These are phyloP conservation scores for Heliconius hermathena DNA, from an alignment of 1,140 invertebrate genomes.

Conservation along the genomic window DNA sequence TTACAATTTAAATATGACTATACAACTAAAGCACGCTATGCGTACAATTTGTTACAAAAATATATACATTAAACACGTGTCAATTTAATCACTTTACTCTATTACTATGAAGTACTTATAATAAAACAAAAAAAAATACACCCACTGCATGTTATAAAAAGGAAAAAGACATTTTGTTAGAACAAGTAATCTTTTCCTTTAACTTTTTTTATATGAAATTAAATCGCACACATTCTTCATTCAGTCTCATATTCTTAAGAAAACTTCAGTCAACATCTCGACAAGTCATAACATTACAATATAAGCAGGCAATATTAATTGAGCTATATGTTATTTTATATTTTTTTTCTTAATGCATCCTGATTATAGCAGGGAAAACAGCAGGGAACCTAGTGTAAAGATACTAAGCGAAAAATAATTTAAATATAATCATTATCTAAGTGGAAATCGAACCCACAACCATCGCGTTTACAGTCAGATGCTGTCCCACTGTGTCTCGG, in stretches of 20 bases:
- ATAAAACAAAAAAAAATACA: conserved; percentile 26
- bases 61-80: conserved; percentile 35
- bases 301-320: background rate
- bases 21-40: conserved; percentile 35
- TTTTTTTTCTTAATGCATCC: background rate
- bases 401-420: too few species aligned
- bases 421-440: too few species aligned
- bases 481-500: too few species aligned
- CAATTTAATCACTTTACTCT: conserved; percentile 21
- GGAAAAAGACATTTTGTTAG: background rate
- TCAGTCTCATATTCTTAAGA: conserved; percentile 45
- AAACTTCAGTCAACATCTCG: conserved; percentile 39
- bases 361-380: too few species aligned
- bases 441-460: too few species aligned
- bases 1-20: conserved; percentile 15
- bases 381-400: too few species aligned
- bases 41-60: conserved; percentile 43
- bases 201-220: background rate
- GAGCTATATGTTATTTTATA: conserved; percentile 4
- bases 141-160: background rate
- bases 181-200: background rate
- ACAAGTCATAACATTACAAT: conserved; percentile 23
- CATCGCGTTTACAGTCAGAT: too few species aligned
- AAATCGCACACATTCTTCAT: conserved; percentile 27
- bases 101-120: conserved; percentile 46